Conservation (phyloP, 2,888 invertebrate genomes). For the Glyphotaelius pellucidus region DNA sequence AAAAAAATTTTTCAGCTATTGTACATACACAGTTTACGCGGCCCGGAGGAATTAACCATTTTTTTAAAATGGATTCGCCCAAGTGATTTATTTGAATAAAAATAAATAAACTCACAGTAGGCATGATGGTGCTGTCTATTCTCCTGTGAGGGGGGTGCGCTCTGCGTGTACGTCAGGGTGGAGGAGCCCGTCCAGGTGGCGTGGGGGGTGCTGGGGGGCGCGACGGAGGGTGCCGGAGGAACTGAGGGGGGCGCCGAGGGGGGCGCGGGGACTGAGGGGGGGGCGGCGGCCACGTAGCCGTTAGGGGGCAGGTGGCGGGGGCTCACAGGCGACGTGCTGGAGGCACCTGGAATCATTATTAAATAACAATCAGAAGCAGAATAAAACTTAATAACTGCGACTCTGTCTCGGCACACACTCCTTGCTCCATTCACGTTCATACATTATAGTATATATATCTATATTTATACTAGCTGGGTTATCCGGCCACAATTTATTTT, state of each 20-base stretch:
- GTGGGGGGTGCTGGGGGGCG: conserved; percentile 74
- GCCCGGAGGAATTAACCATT: no score
- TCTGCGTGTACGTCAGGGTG: conserved; percentile 94
- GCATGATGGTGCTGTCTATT: conserved; percentile 78
- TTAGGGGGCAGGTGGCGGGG: conserved; percentile 71
- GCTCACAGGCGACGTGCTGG: conserved; percentile 67
- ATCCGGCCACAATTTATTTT: no score
- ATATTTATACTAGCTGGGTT: no score
- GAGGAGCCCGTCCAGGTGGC: conserved; percentile 93
- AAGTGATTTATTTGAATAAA: not conserved
- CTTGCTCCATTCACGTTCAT: no score
- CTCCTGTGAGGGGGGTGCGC: conserved; percentile 87
- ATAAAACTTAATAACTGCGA: no score
- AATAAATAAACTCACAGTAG: conserved; percentile 71
- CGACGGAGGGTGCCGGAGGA: conserved; percentile 69
- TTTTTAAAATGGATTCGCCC: no score
- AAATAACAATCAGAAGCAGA: not conserved
- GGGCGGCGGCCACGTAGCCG: conserved; percentile 80
- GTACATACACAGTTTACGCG: no score
- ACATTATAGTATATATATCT: no score
- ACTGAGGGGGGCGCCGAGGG: conserved; percentile 68
- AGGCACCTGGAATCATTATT: conserved; percentile 49
- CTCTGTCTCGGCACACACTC: no score
- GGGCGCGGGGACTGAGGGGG: conserved; percentile 71
- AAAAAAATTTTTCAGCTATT: no score